Evolutionary conservation across 2,888 invertebrate genomes (phyloP).

Genomic region (Heteromurus nitidus): DNA sequence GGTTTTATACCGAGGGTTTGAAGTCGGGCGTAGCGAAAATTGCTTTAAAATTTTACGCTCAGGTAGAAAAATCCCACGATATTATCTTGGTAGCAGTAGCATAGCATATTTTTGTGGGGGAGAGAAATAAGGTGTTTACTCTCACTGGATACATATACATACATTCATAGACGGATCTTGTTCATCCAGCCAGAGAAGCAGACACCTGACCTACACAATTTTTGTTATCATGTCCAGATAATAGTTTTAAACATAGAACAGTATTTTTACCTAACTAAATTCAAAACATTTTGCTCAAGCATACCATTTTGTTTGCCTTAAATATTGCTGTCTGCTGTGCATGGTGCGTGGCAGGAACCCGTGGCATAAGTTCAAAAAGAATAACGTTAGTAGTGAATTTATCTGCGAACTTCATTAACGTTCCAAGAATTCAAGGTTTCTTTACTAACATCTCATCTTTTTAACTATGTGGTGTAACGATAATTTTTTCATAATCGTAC

Average conservation of each 20-base stretch:
- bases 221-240: background rate
- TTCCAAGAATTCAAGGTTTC: slow-evolving; percentile 28
- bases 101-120: slow-evolving; percentile 12
- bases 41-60: slow-evolving; percentile 55
- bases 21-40: slow-evolving; percentile 46
- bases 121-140: no score
- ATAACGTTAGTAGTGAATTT: no score
- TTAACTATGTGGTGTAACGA: background rate
- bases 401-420: no score
- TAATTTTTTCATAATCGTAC: no score
- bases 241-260: background rate
- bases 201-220: slow-evolving; percentile 56
- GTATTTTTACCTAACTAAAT: no score
- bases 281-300: no score
- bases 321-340: no score
- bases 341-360: no score
- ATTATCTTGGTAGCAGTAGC: slow-evolving; percentile 22
- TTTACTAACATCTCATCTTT: slow-evolving; percentile 16
- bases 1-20: background rate
- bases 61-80: slow-evolving; percentile 59
- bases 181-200: slow-evolving; percentile 26
- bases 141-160: no score
- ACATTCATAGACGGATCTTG: no score
- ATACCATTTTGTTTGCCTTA: no score
- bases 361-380: no score